These are phyloP conservation scores for Drosophila tripunctata DNA, from an alignment of 2,888 invertebrate genomes.

Conservation along the genomic window DNA sequence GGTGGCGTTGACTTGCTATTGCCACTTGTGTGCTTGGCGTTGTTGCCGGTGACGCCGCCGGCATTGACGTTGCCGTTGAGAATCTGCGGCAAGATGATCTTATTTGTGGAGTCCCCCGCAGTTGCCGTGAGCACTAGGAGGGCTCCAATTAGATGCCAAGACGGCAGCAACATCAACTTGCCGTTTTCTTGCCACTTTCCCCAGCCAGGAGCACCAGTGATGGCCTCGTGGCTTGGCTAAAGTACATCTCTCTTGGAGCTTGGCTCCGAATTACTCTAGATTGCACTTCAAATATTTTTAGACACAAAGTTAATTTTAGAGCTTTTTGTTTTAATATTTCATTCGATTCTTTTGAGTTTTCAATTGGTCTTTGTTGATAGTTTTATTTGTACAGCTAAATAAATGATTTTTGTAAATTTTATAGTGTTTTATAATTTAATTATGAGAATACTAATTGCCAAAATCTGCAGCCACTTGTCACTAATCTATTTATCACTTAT, in stretches of 20 bases:
- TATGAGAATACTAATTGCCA: not conserved
- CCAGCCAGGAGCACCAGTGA: slow-evolving; percentile 61
- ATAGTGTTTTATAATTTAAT: not conserved
- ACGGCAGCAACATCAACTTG: slow-evolving; percentile 84
- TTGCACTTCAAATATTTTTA: slow-evolving; percentile 12
- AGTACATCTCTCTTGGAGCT: slow-evolving; percentile 61
- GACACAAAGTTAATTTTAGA: slow-evolving; percentile 8
- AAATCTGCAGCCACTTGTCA: not conserved
- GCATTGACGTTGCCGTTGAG: slow-evolving; percentile 65
- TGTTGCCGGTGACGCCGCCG: slow-evolving; percentile 32
- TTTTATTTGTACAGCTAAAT: not conserved
- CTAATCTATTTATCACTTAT: slow-evolving; percentile 24
- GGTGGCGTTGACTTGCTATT: slow-evolving; percentile 29
- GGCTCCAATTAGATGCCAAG: slow-evolving; percentile 84
- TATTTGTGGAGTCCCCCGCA: slow-evolving; percentile 84
- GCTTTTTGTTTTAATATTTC: not conserved
- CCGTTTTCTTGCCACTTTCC: slow-evolving; percentile 56
- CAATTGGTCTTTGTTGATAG: not conserved
- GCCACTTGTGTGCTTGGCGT: slow-evolving; percentile 42
- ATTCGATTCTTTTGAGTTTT: not conserved
- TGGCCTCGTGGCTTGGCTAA: slow-evolving; percentile 67
- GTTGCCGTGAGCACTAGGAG: slow-evolving; percentile 84
- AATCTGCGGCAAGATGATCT: slow-evolving; percentile 81
- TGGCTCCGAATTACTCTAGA: slow-evolving; percentile 14
- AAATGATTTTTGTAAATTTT: not conserved